Percentiles rank a stretch among this genome's conserved stretches.
Conservation (phyloP, 2,888 invertebrate genomes). For the Omphaloscelis lunosa region DNA sequence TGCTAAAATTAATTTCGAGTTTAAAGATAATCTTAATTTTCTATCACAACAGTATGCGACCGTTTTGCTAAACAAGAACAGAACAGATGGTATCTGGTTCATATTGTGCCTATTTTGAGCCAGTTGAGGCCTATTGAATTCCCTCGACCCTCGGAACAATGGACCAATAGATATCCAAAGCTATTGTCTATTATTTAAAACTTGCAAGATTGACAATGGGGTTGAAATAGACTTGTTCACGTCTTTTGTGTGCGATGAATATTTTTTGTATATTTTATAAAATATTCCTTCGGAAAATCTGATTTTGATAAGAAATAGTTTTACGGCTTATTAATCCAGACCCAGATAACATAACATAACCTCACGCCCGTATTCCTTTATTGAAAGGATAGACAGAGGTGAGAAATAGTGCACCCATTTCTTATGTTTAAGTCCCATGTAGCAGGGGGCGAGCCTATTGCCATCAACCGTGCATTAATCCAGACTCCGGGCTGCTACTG, state of each 20-base stretch:
- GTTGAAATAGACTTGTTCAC: constrained; percentile 34
- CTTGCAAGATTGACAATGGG: constrained; percentile 58
- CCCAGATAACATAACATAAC: no score
- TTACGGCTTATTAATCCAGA: no score
- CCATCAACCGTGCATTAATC: no score
- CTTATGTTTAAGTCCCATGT: no score
- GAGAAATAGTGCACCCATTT: no score
- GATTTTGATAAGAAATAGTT: not conserved
- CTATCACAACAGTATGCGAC: constrained; percentile 31
- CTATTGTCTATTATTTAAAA: constrained; percentile 59
- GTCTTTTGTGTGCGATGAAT: constrained; percentile 12
- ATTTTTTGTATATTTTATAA: not conserved
- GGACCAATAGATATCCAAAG: constrained; percentile 45
- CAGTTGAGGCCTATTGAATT: constrained; percentile 54
- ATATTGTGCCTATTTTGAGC: constrained; percentile 60
- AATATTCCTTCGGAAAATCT: no score
- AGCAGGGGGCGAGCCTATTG: no score
- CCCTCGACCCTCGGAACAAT: constrained; percentile 59
- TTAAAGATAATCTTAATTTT: constrained; percentile 57
- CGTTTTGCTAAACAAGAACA: constrained; percentile 44
- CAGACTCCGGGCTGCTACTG: no score
- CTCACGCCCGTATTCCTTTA: no score
- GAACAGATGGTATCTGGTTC: constrained; percentile 58
- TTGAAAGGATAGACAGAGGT: no score
- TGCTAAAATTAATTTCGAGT: constrained; percentile 51